Evolutionary conservation across 2,888 invertebrate genomes (phyloP).

Genomic region (Antheraea assamensis): DNA sequence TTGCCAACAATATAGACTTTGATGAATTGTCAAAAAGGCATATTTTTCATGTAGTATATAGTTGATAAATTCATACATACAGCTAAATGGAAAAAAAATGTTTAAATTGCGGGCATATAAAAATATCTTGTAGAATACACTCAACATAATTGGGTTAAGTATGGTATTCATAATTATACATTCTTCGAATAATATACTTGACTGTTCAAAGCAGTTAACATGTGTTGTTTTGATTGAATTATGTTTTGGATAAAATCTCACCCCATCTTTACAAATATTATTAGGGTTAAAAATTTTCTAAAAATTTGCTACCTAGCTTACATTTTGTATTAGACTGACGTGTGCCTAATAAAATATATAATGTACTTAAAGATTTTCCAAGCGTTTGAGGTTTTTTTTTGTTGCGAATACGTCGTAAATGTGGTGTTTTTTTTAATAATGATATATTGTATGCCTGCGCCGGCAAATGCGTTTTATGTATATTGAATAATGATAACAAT

Average conservation of each 20-base stretch:
- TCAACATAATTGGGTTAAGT: neutral
- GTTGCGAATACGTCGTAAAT: constrained; percentile 51
- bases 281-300: constrained; percentile 10
- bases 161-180: neutral
- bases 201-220: neutral
- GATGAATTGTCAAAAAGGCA: no score
- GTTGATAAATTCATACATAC: neutral
- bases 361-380: constrained; percentile 68
- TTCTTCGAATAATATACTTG: neutral
- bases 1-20: neutral
- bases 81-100: neutral
- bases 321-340: constrained; percentile 56
- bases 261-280: constrained; percentile 16
- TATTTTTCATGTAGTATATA: neutral
- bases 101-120: neutral
- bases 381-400: constrained; percentile 47
- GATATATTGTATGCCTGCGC: constrained; percentile 56
- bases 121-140: neutral
- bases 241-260: constrained; percentile 4
- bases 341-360: constrained; percentile 59
- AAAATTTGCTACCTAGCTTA: constrained; percentile 36
- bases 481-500: constrained; percentile 65
- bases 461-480: constrained; percentile 68
- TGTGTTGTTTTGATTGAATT: neutral
- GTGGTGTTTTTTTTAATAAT: constrained; percentile 55